Evolutionary conservation across 2,797 vertebrate genomes (phyloP).

Genomic region (Acropternis orthonyx): DNA sequence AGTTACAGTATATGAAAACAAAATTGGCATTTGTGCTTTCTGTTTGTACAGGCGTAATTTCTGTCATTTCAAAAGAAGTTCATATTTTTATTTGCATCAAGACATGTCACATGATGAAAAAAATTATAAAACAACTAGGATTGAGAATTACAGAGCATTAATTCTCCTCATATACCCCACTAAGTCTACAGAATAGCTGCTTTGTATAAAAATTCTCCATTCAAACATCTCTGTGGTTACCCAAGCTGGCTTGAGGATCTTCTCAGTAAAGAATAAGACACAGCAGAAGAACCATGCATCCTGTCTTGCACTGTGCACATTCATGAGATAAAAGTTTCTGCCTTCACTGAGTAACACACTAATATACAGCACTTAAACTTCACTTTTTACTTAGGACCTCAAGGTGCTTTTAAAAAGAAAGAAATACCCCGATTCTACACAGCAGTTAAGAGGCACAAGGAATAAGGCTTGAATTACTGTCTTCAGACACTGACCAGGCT

Average conservation of each 20-base stretch:
- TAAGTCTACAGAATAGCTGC: neutral
- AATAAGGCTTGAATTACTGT: conserved; percentile 37
- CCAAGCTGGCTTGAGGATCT: neutral
- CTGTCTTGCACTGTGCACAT: neutral
- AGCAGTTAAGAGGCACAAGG: conserved; percentile 39
- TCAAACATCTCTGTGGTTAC: neutral
- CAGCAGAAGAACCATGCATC: neutral
- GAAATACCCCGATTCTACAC: neutral
- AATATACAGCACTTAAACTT: neutral
- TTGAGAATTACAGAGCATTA: neutral
- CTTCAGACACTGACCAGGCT: neutral
- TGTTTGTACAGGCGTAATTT: neutral
- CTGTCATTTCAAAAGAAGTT: neutral
- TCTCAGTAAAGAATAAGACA: neutral
- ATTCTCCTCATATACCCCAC: neutral
- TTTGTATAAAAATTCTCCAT: neutral
- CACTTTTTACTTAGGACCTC: neutral
- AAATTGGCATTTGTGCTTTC: conserved; percentile 58
- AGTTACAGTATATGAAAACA: neutral
- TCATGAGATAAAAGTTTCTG: neutral
- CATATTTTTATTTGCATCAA: neutral
- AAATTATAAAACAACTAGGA: neutral
- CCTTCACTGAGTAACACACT: neutral
- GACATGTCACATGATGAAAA: neutral
- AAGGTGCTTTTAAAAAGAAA: conserved; percentile 29